Evolutionary conservation across 2,888 invertebrate genomes (phyloP).

Genomic region (Acrocera orbiculus): DNA sequence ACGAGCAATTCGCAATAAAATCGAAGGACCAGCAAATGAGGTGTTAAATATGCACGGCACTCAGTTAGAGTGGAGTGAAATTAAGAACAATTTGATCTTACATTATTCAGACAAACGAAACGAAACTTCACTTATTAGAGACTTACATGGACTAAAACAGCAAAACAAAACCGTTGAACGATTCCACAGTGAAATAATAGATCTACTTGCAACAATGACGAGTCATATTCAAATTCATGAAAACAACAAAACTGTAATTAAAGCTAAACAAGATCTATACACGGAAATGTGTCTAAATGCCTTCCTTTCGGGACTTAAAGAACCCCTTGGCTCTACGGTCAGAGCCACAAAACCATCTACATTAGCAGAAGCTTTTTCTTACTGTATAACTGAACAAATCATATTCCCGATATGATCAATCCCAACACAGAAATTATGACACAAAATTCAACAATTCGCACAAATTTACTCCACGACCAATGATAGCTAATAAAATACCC

Average conservation of each 20-base stretch:
- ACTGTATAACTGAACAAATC: slow-evolving; percentile 13
- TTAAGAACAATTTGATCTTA: slow-evolving; percentile 10
- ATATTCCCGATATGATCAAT: slow-evolving; percentile 7
- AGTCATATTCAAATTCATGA: slow-evolving; percentile 14
- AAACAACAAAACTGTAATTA: slow-evolving; percentile 9
- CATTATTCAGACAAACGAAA: slow-evolving; percentile 12
- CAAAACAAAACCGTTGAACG: slow-evolving; percentile 9
- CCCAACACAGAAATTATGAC: not conserved
- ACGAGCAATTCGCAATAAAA: slow-evolving; percentile 11
- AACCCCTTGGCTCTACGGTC: slow-evolving; percentile 14
- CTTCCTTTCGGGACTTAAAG: slow-evolving; percentile 12
- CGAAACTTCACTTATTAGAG: slow-evolving; percentile 12
- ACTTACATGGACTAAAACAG: slow-evolving; percentile 10
- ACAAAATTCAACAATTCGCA: not conserved
- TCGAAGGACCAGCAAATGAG: slow-evolving; percentile 12
- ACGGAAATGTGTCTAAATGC: slow-evolving; percentile 14
- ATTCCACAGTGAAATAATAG: slow-evolving; percentile 13
- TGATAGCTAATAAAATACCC: not conserved
- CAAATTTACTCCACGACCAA: not conserved
- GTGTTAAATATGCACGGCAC: slow-evolving; percentile 12
- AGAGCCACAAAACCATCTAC: slow-evolving; percentile 13
- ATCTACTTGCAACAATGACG: slow-evolving; percentile 12
- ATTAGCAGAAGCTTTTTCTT: slow-evolving; percentile 10
- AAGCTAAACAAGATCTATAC: slow-evolving; percentile 12
- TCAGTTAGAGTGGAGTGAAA: slow-evolving; percentile 9